Evolutionary conservation across 2,797 vertebrate genomes (phyloP).

Genomic region (Sarcoramphus papa): DNA sequence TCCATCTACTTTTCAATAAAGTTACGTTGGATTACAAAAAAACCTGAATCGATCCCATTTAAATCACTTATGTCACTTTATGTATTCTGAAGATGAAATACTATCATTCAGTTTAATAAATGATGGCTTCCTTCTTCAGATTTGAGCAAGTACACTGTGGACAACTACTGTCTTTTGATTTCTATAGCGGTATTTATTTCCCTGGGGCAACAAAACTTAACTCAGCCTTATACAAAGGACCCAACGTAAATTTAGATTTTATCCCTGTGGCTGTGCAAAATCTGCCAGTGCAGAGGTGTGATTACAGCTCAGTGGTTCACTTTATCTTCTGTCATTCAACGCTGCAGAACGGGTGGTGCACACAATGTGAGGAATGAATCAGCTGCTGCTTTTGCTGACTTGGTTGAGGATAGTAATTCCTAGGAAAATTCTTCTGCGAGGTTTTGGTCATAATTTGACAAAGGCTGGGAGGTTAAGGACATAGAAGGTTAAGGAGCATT

Average conservation of each 20-base stretch:
- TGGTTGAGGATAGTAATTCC: neutral
- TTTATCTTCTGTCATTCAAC: constrained; percentile 5
- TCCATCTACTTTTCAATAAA: neutral
- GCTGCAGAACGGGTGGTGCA: neutral
- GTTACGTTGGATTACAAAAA: neutral
- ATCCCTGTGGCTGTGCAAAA: neutral
- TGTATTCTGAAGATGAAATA: neutral
- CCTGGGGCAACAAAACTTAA: neutral
- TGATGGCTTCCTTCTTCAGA: neutral
- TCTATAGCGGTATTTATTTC: neutral
- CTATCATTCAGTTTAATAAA: neutral
- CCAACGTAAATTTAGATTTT: constrained; percentile 23
- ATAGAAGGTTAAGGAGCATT: neutral
- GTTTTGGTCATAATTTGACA: neutral
- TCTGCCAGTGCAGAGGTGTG: neutral
- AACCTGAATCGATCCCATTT: fast-evolving
- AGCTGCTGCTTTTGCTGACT: neutral
- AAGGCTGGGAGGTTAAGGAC: neutral
- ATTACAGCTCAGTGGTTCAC: constrained; percentile 23
- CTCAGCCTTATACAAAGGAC: neutral
- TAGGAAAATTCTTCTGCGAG: neutral
- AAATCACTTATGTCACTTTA: neutral
- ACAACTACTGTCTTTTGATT: neutral
- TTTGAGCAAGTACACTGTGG: neutral
- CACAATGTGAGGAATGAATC: neutral